Percentiles rank a stretch among this genome's conserved stretches.
Evolutionary conservation across 2,113 vertebrate genomes (phyloP).

Genomic region (Corythornis cristatus): DNA sequence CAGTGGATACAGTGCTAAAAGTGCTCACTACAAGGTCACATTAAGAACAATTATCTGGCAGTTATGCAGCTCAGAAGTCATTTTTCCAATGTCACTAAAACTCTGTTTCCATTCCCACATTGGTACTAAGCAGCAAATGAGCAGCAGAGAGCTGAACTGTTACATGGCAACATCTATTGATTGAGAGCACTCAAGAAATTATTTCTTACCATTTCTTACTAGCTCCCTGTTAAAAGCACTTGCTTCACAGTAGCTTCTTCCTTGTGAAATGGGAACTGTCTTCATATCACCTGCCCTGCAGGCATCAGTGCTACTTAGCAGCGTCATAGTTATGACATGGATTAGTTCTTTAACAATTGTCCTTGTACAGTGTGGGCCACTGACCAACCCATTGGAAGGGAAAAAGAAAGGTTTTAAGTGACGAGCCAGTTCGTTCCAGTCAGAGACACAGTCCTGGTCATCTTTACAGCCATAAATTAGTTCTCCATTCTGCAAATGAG

Average conservation of each 20-base stretch:
- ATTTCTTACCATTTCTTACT: conserved; percentile 81
- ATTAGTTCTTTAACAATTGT: conserved; percentile 89
- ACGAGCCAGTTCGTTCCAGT: conserved; percentile 85
- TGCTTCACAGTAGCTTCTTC: conserved; percentile 88
- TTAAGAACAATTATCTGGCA: background rate
- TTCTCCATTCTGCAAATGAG: conserved; percentile 86
- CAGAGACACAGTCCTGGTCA: conserved; percentile 81
- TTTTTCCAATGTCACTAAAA: background rate
- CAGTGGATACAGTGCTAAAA: background rate
- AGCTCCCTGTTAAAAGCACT: conserved; percentile 86
- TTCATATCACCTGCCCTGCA: conserved; percentile 75
- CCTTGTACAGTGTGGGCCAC: conserved; percentile 81
- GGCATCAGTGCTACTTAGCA: conserved; percentile 83
- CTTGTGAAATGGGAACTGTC: conserved; percentile 71
- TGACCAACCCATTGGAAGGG: conserved; percentile 82
- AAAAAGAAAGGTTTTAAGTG: conserved; percentile 93
- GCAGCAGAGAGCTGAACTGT: background rate
- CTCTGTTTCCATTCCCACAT: background rate
- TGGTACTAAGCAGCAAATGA: background rate
- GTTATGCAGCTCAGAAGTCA: background rate
- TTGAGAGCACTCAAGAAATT: background rate
- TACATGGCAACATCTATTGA: rapidly evolving
- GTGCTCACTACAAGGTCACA: background rate
- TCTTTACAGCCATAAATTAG: conserved; percentile 93
- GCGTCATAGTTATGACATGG: conserved; percentile 84